Base-by-base conservation (phyloP, 2,113 vertebrate genomes). In the Miniopterus natalensis region DNA sequence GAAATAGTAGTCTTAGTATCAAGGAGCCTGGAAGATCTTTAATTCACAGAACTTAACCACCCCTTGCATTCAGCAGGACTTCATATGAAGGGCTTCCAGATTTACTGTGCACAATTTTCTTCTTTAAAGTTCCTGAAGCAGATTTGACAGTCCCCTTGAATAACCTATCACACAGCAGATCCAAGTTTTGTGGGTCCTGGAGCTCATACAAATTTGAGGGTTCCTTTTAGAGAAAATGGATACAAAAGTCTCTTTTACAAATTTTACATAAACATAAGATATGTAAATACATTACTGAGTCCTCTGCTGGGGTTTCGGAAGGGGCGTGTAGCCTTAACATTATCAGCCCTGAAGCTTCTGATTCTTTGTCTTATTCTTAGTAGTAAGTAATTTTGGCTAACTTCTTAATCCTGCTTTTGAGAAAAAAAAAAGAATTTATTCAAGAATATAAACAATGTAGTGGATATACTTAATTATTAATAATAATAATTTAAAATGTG, bases 181-280 rank as follows among this genome's bases (percentile, higher is more conserved):
- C 31, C 36, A 78, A 23, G 31, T 92, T 77, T 71, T 73, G 1
- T 81, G 78, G 55, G 53, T 1, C 36, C 66, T 74, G 66, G 21
- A 49, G 23, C 12, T 63, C 36, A 73, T 49, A 47, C 47, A 93
- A 49, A 81, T 83, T 63, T 57, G 0, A 65, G 27, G 14, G 53
- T 74, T n/a, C 27, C 77, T 95, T 91, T 94, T 36, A 66, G 59
- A 90, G 14, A 94, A 95, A 85, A 96, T 10, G 31, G 23, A 75
- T 57, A 83, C 57, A 84, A 80, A 95, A 84, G 49, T 31, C 8
- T 73, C 29, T 89, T 84, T 94, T 47, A 88, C 12, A 68, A 47
- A 70, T 78, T 88, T 81, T 74, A 57, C 20, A 53, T 91, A 88
- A 92, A 65, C 23, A 78, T 55, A 74, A n/a, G 59, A 51, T 47